Evolutionary conservation across 2,888 invertebrate species (phyloP).

Genomic region (Aporophyla nigra): DNA sequence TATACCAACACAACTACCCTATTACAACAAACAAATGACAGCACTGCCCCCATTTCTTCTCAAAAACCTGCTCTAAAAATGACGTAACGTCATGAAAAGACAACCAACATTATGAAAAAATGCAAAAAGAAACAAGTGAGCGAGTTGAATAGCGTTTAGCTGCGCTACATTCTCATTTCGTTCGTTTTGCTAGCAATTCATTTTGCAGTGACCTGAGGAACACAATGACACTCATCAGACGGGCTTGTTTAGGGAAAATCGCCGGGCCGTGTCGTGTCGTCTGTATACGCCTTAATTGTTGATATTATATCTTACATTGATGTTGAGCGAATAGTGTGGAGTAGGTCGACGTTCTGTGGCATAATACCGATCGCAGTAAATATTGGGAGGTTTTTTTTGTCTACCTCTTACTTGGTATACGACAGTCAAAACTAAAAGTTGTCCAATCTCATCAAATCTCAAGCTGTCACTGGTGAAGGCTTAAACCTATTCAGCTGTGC

Average conservation of each 20-base stretch:
- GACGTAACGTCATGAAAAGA: constrained; percentile 26
- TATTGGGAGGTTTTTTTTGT: too few species aligned
- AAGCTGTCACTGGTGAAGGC: too few species aligned
- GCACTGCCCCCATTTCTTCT: not conserved
- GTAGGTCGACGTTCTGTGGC: not conserved
- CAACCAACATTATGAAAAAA: constrained; percentile 46
- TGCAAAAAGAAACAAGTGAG: constrained; percentile 45
- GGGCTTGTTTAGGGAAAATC: constrained; percentile 85
- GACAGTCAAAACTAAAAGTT: too few species aligned
- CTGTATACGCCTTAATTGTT: constrained; percentile 82
- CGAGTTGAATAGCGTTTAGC: constrained; percentile 60
- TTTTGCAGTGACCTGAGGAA: constrained; percentile 64
- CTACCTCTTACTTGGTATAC: too few species aligned
- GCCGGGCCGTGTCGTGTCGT: constrained; percentile 66
- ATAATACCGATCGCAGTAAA: too few species aligned
- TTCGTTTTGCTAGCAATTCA: constrained; percentile 63
- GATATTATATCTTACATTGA: constrained; percentile 62
- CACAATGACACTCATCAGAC: constrained; percentile 87
- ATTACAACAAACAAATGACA: not conserved
- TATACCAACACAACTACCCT: too few species aligned
- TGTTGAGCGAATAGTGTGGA: constrained; percentile 1
- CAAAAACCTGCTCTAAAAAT: constrained; percentile 3
- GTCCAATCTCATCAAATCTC: too few species aligned
- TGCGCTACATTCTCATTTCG: constrained; percentile 59
- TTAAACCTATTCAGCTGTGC: too few species aligned